phyloP scores from a whole-genome alignment of 1,140 invertebrate genomes.

The Anagrus nilaparvatae region DNA sequence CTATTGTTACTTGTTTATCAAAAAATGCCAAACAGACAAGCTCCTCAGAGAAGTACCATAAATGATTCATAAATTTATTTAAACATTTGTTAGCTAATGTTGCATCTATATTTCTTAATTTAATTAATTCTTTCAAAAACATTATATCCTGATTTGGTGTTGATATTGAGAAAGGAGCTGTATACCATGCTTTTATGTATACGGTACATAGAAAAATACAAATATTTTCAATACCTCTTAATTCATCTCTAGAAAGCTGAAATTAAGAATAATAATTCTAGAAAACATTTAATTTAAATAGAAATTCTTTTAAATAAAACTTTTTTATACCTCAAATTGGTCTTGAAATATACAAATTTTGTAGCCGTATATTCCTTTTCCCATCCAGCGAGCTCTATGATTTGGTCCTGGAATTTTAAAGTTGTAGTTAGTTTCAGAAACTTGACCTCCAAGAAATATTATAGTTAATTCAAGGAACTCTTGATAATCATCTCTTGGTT shows the following conservation, averaged over 20 bases:
- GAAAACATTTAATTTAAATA: too few relatives aligned
- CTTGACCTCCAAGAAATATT: conserved; percentile 14
- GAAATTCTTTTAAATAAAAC: too few relatives aligned
- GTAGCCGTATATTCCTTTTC: conserved; percentile 29
- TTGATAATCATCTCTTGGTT: conserved; percentile 18
- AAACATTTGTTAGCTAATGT: conserved; percentile 8
- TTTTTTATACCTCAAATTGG: not conserved
- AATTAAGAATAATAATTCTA: too few relatives aligned
- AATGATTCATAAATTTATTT: conserved; percentile 20
- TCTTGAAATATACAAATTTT: conserved; percentile 22
- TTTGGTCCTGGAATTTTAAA: conserved; percentile 29
- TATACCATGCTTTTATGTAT: conserved; percentile 15
- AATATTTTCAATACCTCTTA: conserved; percentile 6
- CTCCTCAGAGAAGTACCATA: conserved; percentile 25
- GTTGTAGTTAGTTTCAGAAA: conserved; percentile 14
- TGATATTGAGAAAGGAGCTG: conserved; percentile 10
- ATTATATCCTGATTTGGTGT: conserved; percentile 12
- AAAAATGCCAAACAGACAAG: conserved; percentile 23
- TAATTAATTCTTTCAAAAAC: conserved; percentile 8
- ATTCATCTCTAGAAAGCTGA: too few relatives aligned
- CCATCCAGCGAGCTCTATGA: conserved; percentile 28
- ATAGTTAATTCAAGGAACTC: conserved; percentile 17
- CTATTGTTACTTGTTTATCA: conserved; percentile 17
- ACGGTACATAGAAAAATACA: conserved; percentile 12
- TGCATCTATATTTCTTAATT: conserved; percentile 7